Evolutionary conservation across 2,113 vertebrate genomes (phyloP), one percentile per base, ranked within the genome.

Genomic region (Grammomys dolichurus): DNA sequence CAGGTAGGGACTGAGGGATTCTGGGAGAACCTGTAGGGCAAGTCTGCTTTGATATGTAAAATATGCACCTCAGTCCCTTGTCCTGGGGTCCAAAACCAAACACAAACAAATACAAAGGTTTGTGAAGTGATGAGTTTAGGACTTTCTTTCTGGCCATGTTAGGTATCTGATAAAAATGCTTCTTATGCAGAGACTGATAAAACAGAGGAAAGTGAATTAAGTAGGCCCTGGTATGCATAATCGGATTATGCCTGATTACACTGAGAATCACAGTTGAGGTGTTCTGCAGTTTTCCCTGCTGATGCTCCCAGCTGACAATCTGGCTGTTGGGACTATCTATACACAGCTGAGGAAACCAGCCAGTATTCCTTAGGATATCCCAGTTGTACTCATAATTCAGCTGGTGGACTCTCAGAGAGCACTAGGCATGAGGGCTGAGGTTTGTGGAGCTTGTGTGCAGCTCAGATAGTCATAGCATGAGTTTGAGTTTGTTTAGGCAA

Each of bases 201-300:
- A 54, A 75, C 36, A 14, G 70, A 97, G 87, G 93, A 94, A 96
- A 78, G 20, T 89, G 91, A 96, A 60, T 80, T 96, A 93, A 93
- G 84, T 77, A 81, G 94, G 51, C 60, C 80, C 7, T 60, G 69
- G 95, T 87, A 12, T 20, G 46, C 5, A 7, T 56, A 73, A 89
- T 96, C 90, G 89, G 82, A 73, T 94, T 67, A 40, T 90, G 77
- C 1, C 85, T 54, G 65, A 40, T 92, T 95, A 24, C 58, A 40
- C 77, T 95, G 87, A 20, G 87, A 94, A 48, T 17, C 33, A 17
- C 70, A 31, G 26, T 63, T 86, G 12, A 17, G 70, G 33, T 82
- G 3, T 0, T 0, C 17, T 22, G 26, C 7, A 0, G 54, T 48
- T 75, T 75, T 26, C 36, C 43, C 75, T 3, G 2, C 73, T 77